A percentile compares a stretch with the other conserved stretches of the same genome.
Conservation (phyloP, 64 coral and sea anemone genomes). For the Acropora yongei region DNA sequence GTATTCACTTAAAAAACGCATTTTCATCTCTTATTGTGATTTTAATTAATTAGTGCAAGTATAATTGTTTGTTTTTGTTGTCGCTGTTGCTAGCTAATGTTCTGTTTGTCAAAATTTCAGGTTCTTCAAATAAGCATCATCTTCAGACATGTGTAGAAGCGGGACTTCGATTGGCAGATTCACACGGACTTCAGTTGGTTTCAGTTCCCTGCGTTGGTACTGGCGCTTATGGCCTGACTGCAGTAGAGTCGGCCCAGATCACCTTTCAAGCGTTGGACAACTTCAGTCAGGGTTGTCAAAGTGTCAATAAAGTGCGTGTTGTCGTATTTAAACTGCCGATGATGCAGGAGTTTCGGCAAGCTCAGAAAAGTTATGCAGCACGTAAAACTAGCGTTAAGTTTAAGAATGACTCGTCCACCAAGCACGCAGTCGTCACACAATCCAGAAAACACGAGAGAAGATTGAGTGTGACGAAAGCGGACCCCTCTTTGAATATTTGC, state of each 20-base stretch:
- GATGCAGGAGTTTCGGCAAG: conserved; percentile 58
- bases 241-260: conserved; percentile 47
- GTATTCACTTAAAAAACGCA: too few species aligned
- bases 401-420: background rate
- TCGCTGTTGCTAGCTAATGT: background rate
- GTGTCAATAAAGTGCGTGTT: conserved; percentile 43
- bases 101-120: background rate
- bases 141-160: conserved; percentile 55
- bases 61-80: background rate
- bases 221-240: conserved; percentile 33
- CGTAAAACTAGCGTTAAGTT: background rate
- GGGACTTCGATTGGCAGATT: conserved; percentile 49
- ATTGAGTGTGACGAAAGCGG: background rate
- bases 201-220: conserved; percentile 62
- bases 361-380: conserved; percentile 18
- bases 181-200: conserved; percentile 19
- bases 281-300: conserved; percentile 33
- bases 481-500: conserved; percentile 12
- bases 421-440: background rate
- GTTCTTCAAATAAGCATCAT: background rate
- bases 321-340: conserved; percentile 66
- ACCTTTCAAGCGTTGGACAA: conserved; percentile 54
- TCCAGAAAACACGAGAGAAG: background rate
- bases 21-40: too few species aligned
- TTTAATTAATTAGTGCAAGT: too few species aligned